phyloP scores from a whole-genome alignment of 2,113 vertebrate species.

The Perccottus glenii region DNA sequence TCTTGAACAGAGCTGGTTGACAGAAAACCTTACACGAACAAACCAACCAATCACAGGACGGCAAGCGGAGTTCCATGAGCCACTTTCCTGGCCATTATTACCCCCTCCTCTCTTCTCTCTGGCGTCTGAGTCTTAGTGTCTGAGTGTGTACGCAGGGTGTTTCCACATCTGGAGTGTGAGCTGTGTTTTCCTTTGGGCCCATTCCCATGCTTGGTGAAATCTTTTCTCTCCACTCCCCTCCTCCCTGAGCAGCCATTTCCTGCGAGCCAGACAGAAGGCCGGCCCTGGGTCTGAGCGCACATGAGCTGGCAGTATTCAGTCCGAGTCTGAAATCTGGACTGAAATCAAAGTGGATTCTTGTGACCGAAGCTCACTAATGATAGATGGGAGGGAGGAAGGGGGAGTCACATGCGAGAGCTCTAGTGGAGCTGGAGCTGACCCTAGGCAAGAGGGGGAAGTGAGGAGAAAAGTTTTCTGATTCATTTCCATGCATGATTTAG shows the following conservation, averaged over 20 bases:
- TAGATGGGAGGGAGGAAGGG: slow-evolving; percentile 7
- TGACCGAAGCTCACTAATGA: slow-evolving; percentile 38
- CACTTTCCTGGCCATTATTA: slow-evolving; percentile 59
- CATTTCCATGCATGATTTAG: slow-evolving; percentile 39
- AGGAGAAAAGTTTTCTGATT: slow-evolving; percentile 14
- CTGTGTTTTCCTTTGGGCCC: slow-evolving; percentile 71
- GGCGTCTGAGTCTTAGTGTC: slow-evolving; percentile 37
- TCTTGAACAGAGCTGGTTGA: slow-evolving; percentile 26
- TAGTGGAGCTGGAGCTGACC: slow-evolving; percentile 26
- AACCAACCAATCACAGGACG: slow-evolving; percentile 66
- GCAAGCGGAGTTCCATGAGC: slow-evolving; percentile 64
- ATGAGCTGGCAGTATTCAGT: slow-evolving; percentile 50
- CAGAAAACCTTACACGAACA: slow-evolving; percentile 47
- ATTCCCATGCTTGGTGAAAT: slow-evolving; percentile 68
- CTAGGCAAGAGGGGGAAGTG: slow-evolving; percentile 9
- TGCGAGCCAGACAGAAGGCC: slow-evolving; percentile 54
- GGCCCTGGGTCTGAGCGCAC: slow-evolving; percentile 27
- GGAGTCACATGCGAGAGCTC: slow-evolving; percentile 35
- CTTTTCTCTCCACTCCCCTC: slow-evolving; percentile 37
- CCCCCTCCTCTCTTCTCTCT: slow-evolving; percentile 42
- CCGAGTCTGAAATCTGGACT: slow-evolving; percentile 57
- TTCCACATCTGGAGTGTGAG: slow-evolving; percentile 76
- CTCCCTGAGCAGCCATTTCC: slow-evolving; percentile 64
- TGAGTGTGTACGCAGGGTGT: slow-evolving; percentile 56
- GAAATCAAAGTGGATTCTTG: slow-evolving; percentile 49